These are phyloP conservation scores for Austrolebias charrua DNA, from an alignment of 2,797 vertebrate genomes.

Conservation along the genomic window DNA sequence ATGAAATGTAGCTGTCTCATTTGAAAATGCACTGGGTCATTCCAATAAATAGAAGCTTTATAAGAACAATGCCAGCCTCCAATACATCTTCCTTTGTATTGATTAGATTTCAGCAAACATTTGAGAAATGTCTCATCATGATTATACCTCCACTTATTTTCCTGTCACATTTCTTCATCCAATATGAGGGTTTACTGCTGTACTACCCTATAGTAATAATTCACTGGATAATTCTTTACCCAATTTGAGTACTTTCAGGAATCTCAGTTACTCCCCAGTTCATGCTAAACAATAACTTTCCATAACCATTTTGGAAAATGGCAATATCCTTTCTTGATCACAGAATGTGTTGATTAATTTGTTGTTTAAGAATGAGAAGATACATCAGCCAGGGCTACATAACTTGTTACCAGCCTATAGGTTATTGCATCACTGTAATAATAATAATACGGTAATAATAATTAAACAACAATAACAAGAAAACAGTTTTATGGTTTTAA, in stretches of 20 bases:
- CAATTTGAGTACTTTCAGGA: neutral
- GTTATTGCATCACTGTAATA: no score
- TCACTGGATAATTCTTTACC: neutral
- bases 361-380: neutral
- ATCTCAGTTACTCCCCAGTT: neutral
- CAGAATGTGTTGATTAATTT: no score
- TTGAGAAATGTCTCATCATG: neutral
- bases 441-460: no score
- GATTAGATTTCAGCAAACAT: neutral
- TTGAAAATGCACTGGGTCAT: constrained; percentile 52
- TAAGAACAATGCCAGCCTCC: no score
- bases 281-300: neutral
- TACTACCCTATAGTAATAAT: neutral
- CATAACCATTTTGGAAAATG: no score
- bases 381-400: neutral
- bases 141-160: neutral
- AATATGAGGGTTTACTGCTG: neutral
- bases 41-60: constrained; percentile 39
- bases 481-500: no score
- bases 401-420: neutral
- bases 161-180: neutral
- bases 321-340: no score
- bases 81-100: neutral
- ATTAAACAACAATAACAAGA: no score
- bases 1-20: constrained; percentile 36